Conservation (phyloP, 2,113 vertebrate genomes). For the Nettapus auritus region DNA sequence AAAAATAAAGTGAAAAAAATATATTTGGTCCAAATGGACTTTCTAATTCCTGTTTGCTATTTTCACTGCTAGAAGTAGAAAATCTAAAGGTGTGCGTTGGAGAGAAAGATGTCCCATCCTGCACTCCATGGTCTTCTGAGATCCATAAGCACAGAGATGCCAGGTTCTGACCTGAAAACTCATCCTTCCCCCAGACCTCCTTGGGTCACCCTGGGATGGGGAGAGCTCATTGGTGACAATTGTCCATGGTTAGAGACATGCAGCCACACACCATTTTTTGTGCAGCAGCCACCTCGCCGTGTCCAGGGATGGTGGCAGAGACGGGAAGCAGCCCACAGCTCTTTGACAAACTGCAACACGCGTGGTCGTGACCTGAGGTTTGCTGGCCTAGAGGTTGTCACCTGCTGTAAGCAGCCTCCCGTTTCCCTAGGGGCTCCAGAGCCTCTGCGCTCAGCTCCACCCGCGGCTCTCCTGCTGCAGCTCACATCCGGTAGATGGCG, state of each 20-base stretch:
- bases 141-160: rapidly evolving
- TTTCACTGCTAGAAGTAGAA: neutral
- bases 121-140: rapidly evolving
- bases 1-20: neutral
- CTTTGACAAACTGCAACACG: neutral
- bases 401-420: rapidly evolving
- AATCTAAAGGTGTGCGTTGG: neutral
- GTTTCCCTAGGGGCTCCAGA: rapidly evolving
- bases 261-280: neutral
- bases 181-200: neutral
- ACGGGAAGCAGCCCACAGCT: neutral
- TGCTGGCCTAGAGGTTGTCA: neutral
- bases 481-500: conserved; percentile 59
- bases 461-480: neutral
- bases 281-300: rapidly evolving
- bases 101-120: neutral
- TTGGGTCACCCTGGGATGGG: neutral
- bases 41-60: neutral
- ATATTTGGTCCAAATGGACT: neutral
- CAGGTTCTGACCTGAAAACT: neutral
- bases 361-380: neutral
- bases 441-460: neutral
- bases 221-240: rapidly evolving
- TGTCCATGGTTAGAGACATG: rapidly evolving
- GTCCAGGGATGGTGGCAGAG: neutral